These are phyloP conservation scores for Brachystomella parvula DNA, from an alignment of 1,140 invertebrate species.

Conservation along the genomic window DNA sequence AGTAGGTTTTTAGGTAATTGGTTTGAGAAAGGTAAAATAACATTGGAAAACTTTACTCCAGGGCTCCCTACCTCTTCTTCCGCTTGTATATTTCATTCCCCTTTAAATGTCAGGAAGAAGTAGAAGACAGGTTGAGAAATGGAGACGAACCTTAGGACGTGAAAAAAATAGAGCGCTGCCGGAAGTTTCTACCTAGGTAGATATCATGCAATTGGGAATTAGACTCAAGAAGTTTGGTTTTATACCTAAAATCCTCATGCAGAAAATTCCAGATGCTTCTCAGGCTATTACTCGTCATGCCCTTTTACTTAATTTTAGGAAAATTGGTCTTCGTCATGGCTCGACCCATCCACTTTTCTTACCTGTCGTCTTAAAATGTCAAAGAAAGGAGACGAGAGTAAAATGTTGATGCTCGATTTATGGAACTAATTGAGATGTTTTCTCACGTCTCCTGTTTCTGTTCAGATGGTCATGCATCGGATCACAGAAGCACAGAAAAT, in stretches of 20 bases:
- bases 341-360: not conserved
- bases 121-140: constrained; percentile 35
- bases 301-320: too few species aligned
- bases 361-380: not conserved
- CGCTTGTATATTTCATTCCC: constrained; percentile 18
- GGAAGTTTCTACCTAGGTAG: not conserved
- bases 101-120: constrained; percentile 20
- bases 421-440: too few species aligned
- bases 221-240: too few species aligned
- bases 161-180: not conserved
- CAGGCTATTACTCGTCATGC: too few species aligned
- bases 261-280: too few species aligned
- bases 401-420: too few species aligned
- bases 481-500: too few species aligned
- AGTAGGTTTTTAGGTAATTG: not conserved
- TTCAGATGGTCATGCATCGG: too few species aligned
- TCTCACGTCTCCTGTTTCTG: too few species aligned
- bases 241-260: too few species aligned
- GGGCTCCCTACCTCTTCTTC: not conserved
- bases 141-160: constrained; percentile 17
- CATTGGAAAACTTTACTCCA: constrained; percentile 9
- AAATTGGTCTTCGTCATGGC: not conserved
- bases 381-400: not conserved
- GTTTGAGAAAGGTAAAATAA: not conserved
- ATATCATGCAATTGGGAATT: constrained; percentile 3